A percentile compares a stretch with the other conserved stretches of the same genome.
Evolutionary conservation across 2,888 invertebrate genomes (phyloP).

Genomic region (Ennomos quercinarius): DNA sequence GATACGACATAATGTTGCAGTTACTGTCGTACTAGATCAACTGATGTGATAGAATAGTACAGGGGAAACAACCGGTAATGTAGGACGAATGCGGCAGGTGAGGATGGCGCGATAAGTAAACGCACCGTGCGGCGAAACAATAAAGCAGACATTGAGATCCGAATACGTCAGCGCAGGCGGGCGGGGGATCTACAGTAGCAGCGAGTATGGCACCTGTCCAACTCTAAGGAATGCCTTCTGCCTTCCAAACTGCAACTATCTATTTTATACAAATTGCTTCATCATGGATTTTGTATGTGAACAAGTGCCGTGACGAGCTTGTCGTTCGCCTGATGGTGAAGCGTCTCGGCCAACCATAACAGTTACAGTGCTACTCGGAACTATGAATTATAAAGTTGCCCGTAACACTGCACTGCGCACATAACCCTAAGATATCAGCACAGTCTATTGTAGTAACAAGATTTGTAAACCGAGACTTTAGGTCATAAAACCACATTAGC

Average conservation of each 20-base stretch:
- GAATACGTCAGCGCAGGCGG: slow-evolving; percentile 43
- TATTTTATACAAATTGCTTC: slow-evolving; percentile 9
- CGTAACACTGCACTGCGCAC: too few species aligned
- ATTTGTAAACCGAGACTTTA: too few species aligned
- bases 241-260: slow-evolving; percentile 6
- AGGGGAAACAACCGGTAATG: background rate
- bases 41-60: slow-evolving; percentile 1
- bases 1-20: slow-evolving; percentile 28
- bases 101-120: slow-evolving; percentile 51
- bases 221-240: slow-evolving; percentile 31
- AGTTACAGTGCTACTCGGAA: too few species aligned
- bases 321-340: too few species aligned
- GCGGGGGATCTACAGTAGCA: slow-evolving; percentile 31
- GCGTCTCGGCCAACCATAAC: too few species aligned
- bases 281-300: too few species aligned
- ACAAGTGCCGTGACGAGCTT: too few species aligned
- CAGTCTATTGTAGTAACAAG: too few species aligned
- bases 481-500: too few species aligned
- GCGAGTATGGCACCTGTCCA: slow-evolving; percentile 38
- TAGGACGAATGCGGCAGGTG: slow-evolving; percentile 43
- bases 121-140: slow-evolving; percentile 46
- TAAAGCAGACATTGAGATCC: slow-evolving; percentile 58
- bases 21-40: slow-evolving; percentile 28
- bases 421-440: too few species aligned
- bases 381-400: too few species aligned